A percentile compares a stretch with the other conserved stretches of the same genome.
phyloP scores from a whole-genome alignment of 2,888 invertebrate genomes.

The Octodonta nipae region DNA sequence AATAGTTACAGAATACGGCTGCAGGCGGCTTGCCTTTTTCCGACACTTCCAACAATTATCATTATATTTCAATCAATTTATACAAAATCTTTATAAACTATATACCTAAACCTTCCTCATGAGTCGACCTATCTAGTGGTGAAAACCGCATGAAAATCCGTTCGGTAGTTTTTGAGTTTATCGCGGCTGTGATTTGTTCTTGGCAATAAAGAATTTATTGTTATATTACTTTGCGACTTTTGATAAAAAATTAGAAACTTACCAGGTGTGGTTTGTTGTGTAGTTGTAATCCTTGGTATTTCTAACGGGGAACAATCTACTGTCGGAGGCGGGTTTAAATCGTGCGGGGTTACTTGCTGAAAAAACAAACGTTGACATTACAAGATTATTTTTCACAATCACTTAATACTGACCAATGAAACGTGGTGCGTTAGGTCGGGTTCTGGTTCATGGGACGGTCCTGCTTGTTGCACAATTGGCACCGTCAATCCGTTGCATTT shows the following conservation, averaged over 20 bases:
- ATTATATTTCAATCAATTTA: too few relatives aligned
- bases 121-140: too few relatives aligned
- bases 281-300: constrained; percentile 27
- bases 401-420: constrained; percentile 26
- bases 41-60: too few relatives aligned
- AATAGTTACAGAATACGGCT: too few relatives aligned
- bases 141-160: too few relatives aligned
- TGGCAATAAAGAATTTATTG: too few relatives aligned
- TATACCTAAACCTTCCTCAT: too few relatives aligned
- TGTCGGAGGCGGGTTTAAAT: constrained; percentile 25
- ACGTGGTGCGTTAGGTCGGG: constrained; percentile 32
- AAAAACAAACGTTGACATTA: constrained; percentile 1
- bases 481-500: constrained; percentile 14
- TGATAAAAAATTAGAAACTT: constrained; percentile 7
- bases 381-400: neutral
- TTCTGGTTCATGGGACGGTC: constrained; percentile 41
- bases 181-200: too few relatives aligned
- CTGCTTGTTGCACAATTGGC: constrained; percentile 29
- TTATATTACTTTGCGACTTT: too few relatives aligned
- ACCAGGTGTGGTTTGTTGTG: constrained; percentile 24
- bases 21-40: too few relatives aligned
- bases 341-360: constrained; percentile 19
- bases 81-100: too few relatives aligned
- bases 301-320: constrained; percentile 27
- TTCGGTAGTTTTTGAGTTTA: too few relatives aligned